Percentiles rank a stretch among this genome's conserved stretches.
Conservation (phyloP, 2,113 vertebrate genomes). For the Suricata suricatta region DNA sequence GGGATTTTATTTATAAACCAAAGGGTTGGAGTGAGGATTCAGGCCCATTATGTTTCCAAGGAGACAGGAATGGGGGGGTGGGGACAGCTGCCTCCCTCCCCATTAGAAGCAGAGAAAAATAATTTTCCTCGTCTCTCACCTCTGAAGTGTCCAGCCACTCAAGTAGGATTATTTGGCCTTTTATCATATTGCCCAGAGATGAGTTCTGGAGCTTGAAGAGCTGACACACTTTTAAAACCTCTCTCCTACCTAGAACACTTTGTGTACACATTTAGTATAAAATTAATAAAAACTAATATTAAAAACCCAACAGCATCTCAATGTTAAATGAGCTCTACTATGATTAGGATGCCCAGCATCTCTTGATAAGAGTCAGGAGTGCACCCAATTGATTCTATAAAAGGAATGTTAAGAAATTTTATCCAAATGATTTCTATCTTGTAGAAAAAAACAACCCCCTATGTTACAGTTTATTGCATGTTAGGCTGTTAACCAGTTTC, state of each 20-base stretch:
- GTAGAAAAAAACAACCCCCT: neutral
- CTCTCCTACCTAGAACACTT: neutral
- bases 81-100: neutral
- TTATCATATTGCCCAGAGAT: neutral
- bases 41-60: neutral
- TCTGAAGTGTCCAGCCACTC: neutral
- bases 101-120: conserved; percentile 33
- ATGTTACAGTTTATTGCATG: neutral
- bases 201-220: neutral
- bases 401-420: neutral
- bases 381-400: neutral
- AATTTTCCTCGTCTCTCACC: neutral
- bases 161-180: neutral
- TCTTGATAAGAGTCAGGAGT: neutral
- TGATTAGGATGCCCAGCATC: neutral
- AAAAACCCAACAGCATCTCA: neutral
- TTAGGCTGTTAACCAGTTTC: conserved; percentile 25
- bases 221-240: neutral
- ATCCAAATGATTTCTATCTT: neutral
- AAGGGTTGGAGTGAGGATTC: neutral
- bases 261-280: neutral
- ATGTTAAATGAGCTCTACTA: neutral
- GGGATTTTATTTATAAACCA: conserved; percentile 31
- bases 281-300: conserved; percentile 35
- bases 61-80: neutral